Percentiles rank a stretch among this genome's conserved stretches.
phyloP scores from a whole-genome alignment of 2,113 vertebrate genomes.

The Hymenochirus boettgeri region DNA sequence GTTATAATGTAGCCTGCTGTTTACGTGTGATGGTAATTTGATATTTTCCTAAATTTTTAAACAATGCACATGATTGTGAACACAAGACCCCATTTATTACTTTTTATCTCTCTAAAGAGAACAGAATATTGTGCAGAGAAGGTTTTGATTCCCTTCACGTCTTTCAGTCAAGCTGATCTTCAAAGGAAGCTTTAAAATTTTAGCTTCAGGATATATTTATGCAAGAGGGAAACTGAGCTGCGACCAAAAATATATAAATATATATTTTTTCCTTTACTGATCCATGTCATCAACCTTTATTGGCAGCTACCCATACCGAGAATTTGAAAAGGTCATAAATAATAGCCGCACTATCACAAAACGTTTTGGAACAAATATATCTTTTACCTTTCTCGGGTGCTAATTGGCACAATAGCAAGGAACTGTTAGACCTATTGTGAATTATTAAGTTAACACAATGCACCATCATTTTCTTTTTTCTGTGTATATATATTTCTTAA shows the following conservation, averaged over 20 bases:
- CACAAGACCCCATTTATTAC: conserved; percentile 17
- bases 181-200: conserved; percentile 43
- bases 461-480: too few relatives aligned
- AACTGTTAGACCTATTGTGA: too few relatives aligned
- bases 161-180: conserved; percentile 38
- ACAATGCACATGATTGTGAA: background rate
- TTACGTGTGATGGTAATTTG: too few relatives aligned
- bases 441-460: too few relatives aligned
- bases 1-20: too few relatives aligned
- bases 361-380: too few relatives aligned
- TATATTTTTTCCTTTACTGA: conserved; percentile 34
- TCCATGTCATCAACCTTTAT: conserved; percentile 25
- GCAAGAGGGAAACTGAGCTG: conserved; percentile 31
- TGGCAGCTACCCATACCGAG: conserved; percentile 8
- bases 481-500: too few relatives aligned
- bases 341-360: too few relatives aligned
- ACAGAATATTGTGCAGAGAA: conserved; percentile 32
- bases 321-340: conserved; percentile 14
- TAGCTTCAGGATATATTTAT: conserved; percentile 38
- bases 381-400: too few relatives aligned
- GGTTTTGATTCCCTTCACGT: conserved; percentile 35
- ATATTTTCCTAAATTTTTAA: background rate
- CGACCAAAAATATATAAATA: conserved; percentile 36
- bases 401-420: too few relatives aligned
- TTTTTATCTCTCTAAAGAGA: conserved; percentile 28